Evolutionary conservation across 2,888 invertebrate genomes (phyloP), one percentile per base, ranked within the genome.

Genomic region (Trachelus tabidus): DNA sequence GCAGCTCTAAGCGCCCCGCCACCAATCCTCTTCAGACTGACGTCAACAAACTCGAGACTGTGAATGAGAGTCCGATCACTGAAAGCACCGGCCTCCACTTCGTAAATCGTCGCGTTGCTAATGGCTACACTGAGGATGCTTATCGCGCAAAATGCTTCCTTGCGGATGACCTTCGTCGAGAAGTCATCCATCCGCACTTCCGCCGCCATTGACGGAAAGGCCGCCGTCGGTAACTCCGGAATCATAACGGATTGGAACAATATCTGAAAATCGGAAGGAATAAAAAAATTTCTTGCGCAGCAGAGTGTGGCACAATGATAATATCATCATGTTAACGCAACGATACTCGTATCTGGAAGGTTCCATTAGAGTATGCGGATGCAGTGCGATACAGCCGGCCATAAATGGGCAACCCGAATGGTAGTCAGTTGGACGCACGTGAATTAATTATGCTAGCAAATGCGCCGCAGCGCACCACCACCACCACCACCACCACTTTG

Each of bases 81-180:
- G 87, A 96, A 95, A 0, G 96, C 94, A 74, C 94, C 94, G n/a
- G 92, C 91, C 87, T 94, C 93, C 73, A 96, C 93, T 40, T 92
- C 90, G 76, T 93, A 90, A 79, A 96, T 93, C 12, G 94, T 93
- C 73, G 94, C 94, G 89, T 95, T 94, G 80, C 93, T 92, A 31
- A 95, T 93, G 83, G 92, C 92, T 12, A 96, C 93, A 75, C 93
- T 92, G 82, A 94, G 93, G 85, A 96, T 94, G 71, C 93, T 93
- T 85, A 94, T 94, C 2, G 95, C 94, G 76, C 94, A 93, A 87
- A 96, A 96, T 0, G 96, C 95, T 75, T 94, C 94, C 68, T 93
- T 91, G 33, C 93, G 92, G 73, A 96, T 93, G 12, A 92, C 92
- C 68, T 92, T 92, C 23, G 95, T 93, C 83, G 92, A 92, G 74